These are phyloP conservation scores for Anthopleura sola DNA, from an alignment of 64 coral and sea anemone species.

Conservation along the genomic window DNA sequence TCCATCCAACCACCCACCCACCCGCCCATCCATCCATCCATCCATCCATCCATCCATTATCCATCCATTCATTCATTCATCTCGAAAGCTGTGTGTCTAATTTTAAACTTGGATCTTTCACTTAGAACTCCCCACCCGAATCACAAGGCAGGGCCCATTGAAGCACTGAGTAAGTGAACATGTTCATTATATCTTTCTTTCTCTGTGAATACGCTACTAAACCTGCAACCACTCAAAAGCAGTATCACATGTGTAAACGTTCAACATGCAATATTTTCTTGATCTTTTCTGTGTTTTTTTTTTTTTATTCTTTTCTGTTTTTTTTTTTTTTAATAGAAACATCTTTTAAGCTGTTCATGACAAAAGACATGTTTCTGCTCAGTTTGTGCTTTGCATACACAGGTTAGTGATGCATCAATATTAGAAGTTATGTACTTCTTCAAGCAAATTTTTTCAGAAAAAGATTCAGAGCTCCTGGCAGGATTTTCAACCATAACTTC, in stretches of 20 bases:
- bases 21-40: too few relatives aligned
- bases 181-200: too few relatives aligned
- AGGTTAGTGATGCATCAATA: conserved; percentile 16
- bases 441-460: too few relatives aligned
- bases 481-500: too few relatives aligned
- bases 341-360: conserved; percentile 54
- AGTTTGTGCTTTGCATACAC: conserved; percentile 82
- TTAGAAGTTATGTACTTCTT: too few relatives aligned
- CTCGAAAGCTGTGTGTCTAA: neutral
- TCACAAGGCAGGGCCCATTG: neutral
- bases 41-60: too few relatives aligned
- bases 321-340: conserved; percentile 20
- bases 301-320: neutral
- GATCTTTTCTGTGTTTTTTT: neutral
- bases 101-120: neutral
- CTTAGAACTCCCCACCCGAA: neutral
- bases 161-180: neutral
- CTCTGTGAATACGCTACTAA: too few relatives aligned
- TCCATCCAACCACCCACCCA: too few relatives aligned
- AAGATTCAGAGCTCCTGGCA: too few relatives aligned
- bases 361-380: conserved; percentile 71
- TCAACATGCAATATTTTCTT: neutral
- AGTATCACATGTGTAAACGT: too few relatives aligned
- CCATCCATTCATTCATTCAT: too few relatives aligned
- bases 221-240: too few relatives aligned